phyloP scores from a whole-genome alignment of 1,140 invertebrate species.

The Psilanteris sp. region DNA sequence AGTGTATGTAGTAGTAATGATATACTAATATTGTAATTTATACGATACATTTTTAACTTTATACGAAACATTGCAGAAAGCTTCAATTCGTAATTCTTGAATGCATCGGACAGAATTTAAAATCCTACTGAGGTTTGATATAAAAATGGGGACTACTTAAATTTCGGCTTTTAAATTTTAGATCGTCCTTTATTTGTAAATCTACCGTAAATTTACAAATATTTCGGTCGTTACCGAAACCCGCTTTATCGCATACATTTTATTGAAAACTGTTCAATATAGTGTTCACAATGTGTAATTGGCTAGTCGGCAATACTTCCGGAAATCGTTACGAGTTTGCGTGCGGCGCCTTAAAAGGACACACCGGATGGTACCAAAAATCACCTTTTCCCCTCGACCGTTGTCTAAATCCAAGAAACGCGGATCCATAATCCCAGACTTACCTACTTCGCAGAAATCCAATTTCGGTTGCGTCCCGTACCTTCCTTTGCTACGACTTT shows the following conservation, averaged over 20 bases:
- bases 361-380: conserved; percentile 18
- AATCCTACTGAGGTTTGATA: too few species aligned
- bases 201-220: too few species aligned
- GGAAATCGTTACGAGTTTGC: conserved; percentile 10
- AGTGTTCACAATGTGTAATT: conserved; percentile 7
- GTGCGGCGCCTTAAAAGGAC: conserved; percentile 1
- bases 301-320: conserved; percentile 3
- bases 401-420: conserved; percentile 28
- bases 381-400: background rate
- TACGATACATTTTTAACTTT: too few species aligned
- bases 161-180: too few species aligned
- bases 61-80: too few species aligned
- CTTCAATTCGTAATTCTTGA: too few species aligned
- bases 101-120: too few species aligned
- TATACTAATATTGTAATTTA: too few species aligned
- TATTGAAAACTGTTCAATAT: conserved; percentile 30
- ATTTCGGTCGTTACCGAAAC: too few species aligned
- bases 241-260: conserved; percentile 7
- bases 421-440: conserved; percentile 39
- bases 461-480: conserved; percentile 22
- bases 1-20: too few species aligned
- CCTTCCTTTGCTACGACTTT: conserved; percentile 4
- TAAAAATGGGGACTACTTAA: too few species aligned
- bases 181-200: too few species aligned
- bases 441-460: conserved; percentile 46